Base-by-base conservation (phyloP, 37 sponge, comb jelly and placozoan species). In the Halichondria panicea region DNA sequence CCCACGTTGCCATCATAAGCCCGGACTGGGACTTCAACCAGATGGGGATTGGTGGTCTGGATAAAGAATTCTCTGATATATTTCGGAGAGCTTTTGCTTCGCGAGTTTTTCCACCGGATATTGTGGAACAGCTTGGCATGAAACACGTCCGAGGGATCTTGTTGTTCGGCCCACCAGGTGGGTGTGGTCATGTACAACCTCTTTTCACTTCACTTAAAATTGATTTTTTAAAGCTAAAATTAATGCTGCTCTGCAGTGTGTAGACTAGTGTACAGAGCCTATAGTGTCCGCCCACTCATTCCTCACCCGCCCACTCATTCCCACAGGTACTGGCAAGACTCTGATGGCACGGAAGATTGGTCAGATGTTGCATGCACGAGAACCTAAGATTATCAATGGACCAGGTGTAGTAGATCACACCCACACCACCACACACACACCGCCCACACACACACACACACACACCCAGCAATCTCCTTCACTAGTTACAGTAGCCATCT, bases 281-380 rank as follows among this genome's bases (percentile, higher is more conserved):
- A 48, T 48, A 18, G 13, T 48, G 13, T 48, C n/a, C n/a, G n/a
- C n/a, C n/a, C n/a, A n/a, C n/a, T n/a, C n/a, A n/a, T n/a, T n/a
- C n/a, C n/a, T n/a, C n/a, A n/a, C n/a, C 15, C 15, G 15, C 52
- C 52, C 15, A 48, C 52, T 48, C n/a, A 9, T 63, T 60, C 19
- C 71, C 79, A 2, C 89, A 76, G 99, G 99, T 1, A 89, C 90
- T 39, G 99, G 99, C 13, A 99, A 99, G 79, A 99, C 99, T 32
- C 83, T 99, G 68, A 93, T 99, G 99, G 99, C 99, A 5, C 58
- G 99, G 44, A 96, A 99, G 76, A 99, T 99, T 72, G 99, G 96
- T 9, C 95, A 93, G 44, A 99, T 99, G 99, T 62, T 99, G 59
- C 93, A 96, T 77, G 94, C 99, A 39, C 76, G 92, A 55, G 89